Evolutionary conservation across 2,888 invertebrate genomes (phyloP).

Genomic region (Philopedon plagiatum): DNA sequence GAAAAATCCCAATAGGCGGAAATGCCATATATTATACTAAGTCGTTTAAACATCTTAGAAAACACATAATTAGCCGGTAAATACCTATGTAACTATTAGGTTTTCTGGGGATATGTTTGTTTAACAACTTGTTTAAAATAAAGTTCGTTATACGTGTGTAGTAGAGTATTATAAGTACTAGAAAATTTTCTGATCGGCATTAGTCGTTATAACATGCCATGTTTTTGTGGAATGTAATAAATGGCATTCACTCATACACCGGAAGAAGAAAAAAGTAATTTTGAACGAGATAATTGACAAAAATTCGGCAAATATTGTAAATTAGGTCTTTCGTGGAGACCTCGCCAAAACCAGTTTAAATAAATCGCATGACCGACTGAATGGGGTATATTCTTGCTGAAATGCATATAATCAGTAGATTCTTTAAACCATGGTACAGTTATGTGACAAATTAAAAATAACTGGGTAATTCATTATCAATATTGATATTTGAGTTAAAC

Average conservation of each 20-base stretch:
- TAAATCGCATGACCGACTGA: conserved; percentile 8
- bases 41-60: conserved; percentile 37
- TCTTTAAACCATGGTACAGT: not conserved
- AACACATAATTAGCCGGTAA: conserved; percentile 33
- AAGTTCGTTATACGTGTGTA: conserved; percentile 27
- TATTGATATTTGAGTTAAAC: not conserved
- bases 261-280: conserved; percentile 25
- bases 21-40: conserved; percentile 34
- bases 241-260: conserved; percentile 11
- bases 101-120: conserved; percentile 30
- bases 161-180: conserved; percentile 3
- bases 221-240: not conserved
- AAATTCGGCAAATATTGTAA: conserved; percentile 29
- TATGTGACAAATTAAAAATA: conserved; percentile 19
- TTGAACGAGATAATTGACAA: conserved; percentile 22
- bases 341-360: conserved; percentile 30
- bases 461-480: not conserved
- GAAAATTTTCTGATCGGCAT: too few relatives aligned
- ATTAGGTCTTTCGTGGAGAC: conserved; percentile 13
- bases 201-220: too few relatives aligned
- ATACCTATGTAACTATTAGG: conserved; percentile 30
- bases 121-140: conserved; percentile 30
- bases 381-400: conserved; percentile 6
- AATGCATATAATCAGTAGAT: conserved; percentile 9
- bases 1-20: conserved; percentile 29